phyloP scores from a whole-genome alignment of 1,140 invertebrate species.

The Drosophila pseudoobscura region DNA sequence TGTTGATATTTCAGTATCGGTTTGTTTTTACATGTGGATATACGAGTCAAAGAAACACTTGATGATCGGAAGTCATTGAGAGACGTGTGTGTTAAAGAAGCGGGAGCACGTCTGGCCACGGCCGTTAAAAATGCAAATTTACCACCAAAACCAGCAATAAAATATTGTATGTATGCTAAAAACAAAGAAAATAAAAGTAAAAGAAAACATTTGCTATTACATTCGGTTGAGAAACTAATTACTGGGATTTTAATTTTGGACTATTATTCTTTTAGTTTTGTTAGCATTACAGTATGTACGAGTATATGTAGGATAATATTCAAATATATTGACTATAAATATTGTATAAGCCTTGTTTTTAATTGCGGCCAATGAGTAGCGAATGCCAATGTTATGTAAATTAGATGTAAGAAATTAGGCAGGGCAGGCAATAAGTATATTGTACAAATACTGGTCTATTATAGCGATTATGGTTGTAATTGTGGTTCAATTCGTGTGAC shows the following conservation, averaged over 20 bases:
- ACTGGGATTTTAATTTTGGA: constrained; percentile 33
- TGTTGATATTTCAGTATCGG: constrained; percentile 52
- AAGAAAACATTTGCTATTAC: constrained; percentile 79
- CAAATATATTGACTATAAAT: constrained; percentile 41
- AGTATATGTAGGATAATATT: constrained; percentile 47
- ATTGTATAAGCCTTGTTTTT: constrained; percentile 62
- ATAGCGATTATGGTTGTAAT: constrained; percentile 49
- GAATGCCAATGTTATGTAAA: constrained; percentile 74
- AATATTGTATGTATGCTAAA: constrained; percentile 81
- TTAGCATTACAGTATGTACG: constrained; percentile 53
- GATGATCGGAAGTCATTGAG: constrained; percentile 64
- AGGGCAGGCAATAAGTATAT: constrained; percentile 60
- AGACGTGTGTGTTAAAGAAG: constrained; percentile 74
- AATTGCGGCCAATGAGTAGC: constrained; percentile 62
- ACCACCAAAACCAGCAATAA: constrained; percentile 80
- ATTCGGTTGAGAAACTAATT: constrained; percentile 66
- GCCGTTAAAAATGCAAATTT: constrained; percentile 81
- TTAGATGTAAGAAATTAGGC: constrained; percentile 44
- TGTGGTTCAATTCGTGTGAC: constrained; percentile 33
- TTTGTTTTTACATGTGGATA: constrained; percentile 59
- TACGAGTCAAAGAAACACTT: constrained; percentile 55
- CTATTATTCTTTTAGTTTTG: constrained; percentile 18
- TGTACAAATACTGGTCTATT: constrained; percentile 51
- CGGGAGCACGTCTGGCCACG: constrained; percentile 70
- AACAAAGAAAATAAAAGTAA: constrained; percentile 81